These are phyloP conservation scores for Hemicentrotus pulcherrimus DNA, from an alignment of 35 echinoderm and acorn worm species.

Conservation along the genomic window DNA sequence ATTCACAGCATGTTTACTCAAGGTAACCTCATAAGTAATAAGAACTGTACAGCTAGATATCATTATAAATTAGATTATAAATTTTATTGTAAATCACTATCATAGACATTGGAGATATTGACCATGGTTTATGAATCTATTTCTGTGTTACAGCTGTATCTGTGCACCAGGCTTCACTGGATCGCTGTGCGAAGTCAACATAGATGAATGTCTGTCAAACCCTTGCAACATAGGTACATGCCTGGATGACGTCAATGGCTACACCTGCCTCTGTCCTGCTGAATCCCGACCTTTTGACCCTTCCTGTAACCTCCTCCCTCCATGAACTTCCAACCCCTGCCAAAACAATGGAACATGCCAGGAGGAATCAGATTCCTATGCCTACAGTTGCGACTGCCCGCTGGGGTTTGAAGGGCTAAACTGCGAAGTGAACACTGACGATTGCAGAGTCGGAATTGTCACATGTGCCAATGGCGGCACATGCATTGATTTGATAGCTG, in stretches of 20 bases:
- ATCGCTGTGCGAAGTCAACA: slow-evolving; percentile 54
- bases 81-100: too few relatives aligned
- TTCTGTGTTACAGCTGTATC: slow-evolving; percentile 45
- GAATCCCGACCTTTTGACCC: slow-evolving; percentile 41
- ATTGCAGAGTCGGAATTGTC: slow-evolving; percentile 54
- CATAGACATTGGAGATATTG: too few relatives aligned
- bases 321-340: slow-evolving; percentile 61
- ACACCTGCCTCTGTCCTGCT: slow-evolving; percentile 51
- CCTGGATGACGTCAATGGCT: slow-evolving; percentile 40
- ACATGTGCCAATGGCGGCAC: slow-evolving; percentile 65
- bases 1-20: too few relatives aligned
- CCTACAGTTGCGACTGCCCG: slow-evolving; percentile 63
- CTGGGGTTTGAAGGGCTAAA: slow-evolving; percentile 61
- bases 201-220: slow-evolving; percentile 73
- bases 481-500: slow-evolving; percentile 63
- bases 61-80: too few relatives aligned
- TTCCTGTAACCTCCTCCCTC: slow-evolving; percentile 39
- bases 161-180: slow-evolving; percentile 61
- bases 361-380: slow-evolving; percentile 52
- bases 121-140: neutral
- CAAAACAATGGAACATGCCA: slow-evolving; percentile 69
- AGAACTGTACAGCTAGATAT: too few relatives aligned
- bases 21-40: too few relatives aligned
- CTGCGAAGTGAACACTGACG: slow-evolving; percentile 77
- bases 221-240: slow-evolving; percentile 68